A percentile compares a stretch with the other conserved stretches of the same genome.
These are phyloP conservation scores for Punctoribates punctum DNA, from an alignment of 2,888 invertebrate genomes.

Conservation along the genomic window DNA sequence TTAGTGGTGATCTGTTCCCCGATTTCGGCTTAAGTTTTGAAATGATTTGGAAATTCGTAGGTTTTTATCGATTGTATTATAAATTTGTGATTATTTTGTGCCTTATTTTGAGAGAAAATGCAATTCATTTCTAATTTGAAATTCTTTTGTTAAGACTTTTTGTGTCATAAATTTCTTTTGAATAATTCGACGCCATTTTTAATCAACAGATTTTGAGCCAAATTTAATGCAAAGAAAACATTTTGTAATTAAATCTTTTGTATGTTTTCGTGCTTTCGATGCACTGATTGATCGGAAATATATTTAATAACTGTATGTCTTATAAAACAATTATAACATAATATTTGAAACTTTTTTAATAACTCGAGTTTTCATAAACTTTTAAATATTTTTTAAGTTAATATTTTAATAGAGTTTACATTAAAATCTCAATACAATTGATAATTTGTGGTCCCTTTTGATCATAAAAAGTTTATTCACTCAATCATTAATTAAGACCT, in stretches of 20 bases:
- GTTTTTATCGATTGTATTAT: slow-evolving; percentile 24
- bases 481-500: background rate
- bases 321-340: background rate
- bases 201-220: slow-evolving; percentile 7
- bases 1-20: background rate
- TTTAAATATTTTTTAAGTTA: slow-evolving; percentile 33
- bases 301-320: slow-evolving; percentile 3
- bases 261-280: slow-evolving; percentile 6
- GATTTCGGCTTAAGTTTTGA: too few relatives aligned
- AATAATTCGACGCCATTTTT: background rate
- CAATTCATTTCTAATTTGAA: slow-evolving; percentile 8
- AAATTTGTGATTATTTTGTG: slow-evolving; percentile 33
- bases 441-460: slow-evolving; percentile 33
- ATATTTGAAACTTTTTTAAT: slow-evolving; percentile 7
- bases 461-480: slow-evolving; percentile 24
- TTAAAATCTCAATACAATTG: slow-evolving; percentile 37
- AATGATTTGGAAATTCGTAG: background rate
- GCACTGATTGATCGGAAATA: background rate
- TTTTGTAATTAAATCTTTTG: background rate
- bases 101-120: slow-evolving; percentile 14
- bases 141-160: background rate
- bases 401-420: slow-evolving; percentile 37
- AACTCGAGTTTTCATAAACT: slow-evolving; percentile 28
- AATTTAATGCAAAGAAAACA: background rate
- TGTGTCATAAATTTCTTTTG: background rate